Base-by-base conservation (phyloP, 2,113 vertebrate genomes). In the Strigops habroptila region DNA sequence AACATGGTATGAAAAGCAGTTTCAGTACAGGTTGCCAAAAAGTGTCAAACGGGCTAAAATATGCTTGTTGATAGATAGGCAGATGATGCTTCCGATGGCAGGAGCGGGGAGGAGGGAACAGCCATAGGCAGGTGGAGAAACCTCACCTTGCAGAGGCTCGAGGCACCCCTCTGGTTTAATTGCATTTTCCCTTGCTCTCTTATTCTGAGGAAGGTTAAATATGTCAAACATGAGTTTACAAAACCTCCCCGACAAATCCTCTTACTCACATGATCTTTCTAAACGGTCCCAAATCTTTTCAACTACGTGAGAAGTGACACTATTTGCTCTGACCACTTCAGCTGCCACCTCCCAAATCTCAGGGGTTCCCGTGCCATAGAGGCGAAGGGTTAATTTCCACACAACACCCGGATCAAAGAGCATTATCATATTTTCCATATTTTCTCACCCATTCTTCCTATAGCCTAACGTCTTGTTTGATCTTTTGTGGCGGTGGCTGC, bases 211-310 rank as follows among this genome's bases (percentile, higher is more conserved):
- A 88, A 86, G 93, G 93, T 92, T 92, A 92, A 96, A 62, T 65
- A 92, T 27, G 62, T 76, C 69, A 73, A 87, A 92, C 37, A 46
- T 59, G 79, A 65, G 77, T 73, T 88, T 82, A 86, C 75, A 89
- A 96, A 95, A 76, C 76, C 93, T 63, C 90, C 86, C 88, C 1
- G 5, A 86, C 12, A 77, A 93, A 95, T 90, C 96, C 88, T 91
- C 92, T 95, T 93, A 86, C 77, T 92, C 95, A 90, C 81, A 80
- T 51, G 82, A 85, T 90, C 79, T 82, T 93, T 80, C 91, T 75
- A 7, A 88, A 88, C 33, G 30, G 55, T 18, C 82, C 55, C 71
- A 60, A 52, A 68, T 74, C 94, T 91, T 83, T 80, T 30, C 93
- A 83, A 5, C 73, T 3, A 55, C 4, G 4, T 63, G 15, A 39